Evolutionary conservation across 2,113 vertebrate species (phyloP), one percentile per base, ranked within the genome.

Genomic region (Sarotherodon lohbergeri): DNA sequence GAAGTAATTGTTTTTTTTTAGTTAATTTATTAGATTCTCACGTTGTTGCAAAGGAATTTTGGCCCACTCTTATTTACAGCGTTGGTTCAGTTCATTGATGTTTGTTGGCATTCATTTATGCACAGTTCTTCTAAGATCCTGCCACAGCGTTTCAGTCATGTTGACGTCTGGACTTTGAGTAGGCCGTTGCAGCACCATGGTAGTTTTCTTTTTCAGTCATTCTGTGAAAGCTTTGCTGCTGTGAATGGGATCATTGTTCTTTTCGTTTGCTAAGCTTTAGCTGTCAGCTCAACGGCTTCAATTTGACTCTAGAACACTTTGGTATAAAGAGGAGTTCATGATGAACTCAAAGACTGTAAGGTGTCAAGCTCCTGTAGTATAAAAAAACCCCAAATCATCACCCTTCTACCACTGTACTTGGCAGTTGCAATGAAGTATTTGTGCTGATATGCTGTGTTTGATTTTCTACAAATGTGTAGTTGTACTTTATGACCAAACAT

Each of bases 371-470:
- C 61, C 61, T 66, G 32, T 66, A 19, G 32, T 34, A 61, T 19
- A 61, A 61, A 16, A n/a, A 19, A 2, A 0, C 0, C 12, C 17
- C 19, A 66, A 66, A 66, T 39, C 9, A n/a, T 66, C 34, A 66
- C 61, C 61, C 19, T 39, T 66, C 34, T 39, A n/a, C 32, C 61
- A 39, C 34, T n/a, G 61, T 8, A 39, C 61, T 39, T 4, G 10
- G 29, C 34, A 66, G 17, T 39, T 66, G 61, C 1, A 36, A 66
- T 66, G 34, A 66, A 9, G 61, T 66, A 12, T 66, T 66, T 66
- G 17, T 39, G 61, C 10, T 39, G 19, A 68, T 68, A 22, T 41
- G 36, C 34, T 68, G 36, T 9, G 2, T 41, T 68, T 68, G 6
- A 10, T 68, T 68, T 68, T 52, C 50, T n/a, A 19, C 50, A n/a